Base-by-base conservation (phyloP, 1,140 invertebrate species). In the Tetragnatha versicolor region DNA sequence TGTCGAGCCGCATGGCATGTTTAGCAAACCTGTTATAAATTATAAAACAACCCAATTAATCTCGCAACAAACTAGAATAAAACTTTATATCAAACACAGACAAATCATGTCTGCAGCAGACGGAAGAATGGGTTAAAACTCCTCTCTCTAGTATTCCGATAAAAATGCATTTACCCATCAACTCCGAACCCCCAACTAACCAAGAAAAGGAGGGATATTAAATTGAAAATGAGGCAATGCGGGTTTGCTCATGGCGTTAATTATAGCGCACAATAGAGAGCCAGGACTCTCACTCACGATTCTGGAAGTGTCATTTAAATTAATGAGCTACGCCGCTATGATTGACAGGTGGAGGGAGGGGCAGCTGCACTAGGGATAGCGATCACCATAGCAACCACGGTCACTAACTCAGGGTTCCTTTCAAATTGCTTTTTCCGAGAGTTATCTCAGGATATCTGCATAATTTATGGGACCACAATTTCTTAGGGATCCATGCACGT, bases 221-320 rank as follows among this genome's bases (percentile, higher is more conserved):
- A 75, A 75, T 63, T 75, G 72, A 72, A 72, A 72, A 72, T 72
- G 69, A 72, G 69, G 69, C 69, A 72, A 72, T 72, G 69, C 69
- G 51, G 69, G 69, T 60, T 73, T 73, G 25, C 61, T 65, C 60
- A 53, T 65, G 73, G 73, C 66, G 73, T 77, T 77, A 77, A 77
- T 77, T 77, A 77, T 66, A 27, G 47, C 31, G 37, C 39, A 61
- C 70, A 73, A 42, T 73, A 17, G 55, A 29, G 58, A n/a, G 35
- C 37, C 27, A 35, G 58, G 60, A 45, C 39, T 33, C 31, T 20
- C 31, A 42, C 73, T 53, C 60, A 65, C 58, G 73, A 77, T 65
- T 77, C 73, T 77, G 73, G 42, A 66, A 65, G 60, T 77, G 73
- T 77, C 73, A 77, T 77, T 77, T 77, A 77, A 77, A 77, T 77